phyloP scores from a whole-genome alignment of 2,797 vertebrate species.

The Gambelia wislizenii region DNA sequence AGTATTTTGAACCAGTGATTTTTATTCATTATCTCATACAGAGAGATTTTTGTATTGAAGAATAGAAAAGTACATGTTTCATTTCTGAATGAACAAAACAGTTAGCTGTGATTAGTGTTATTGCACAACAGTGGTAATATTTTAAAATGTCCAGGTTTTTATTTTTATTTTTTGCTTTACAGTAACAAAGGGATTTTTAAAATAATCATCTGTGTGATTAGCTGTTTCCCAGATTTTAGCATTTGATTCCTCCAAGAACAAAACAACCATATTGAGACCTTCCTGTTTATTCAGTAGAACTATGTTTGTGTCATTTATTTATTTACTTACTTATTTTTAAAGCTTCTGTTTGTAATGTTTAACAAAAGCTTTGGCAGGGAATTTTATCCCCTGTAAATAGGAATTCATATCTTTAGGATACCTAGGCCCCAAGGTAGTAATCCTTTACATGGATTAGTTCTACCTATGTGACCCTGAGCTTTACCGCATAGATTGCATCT shows the following conservation, averaged over 20 bases:
- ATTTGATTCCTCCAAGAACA: background rate
- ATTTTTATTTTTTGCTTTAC: background rate
- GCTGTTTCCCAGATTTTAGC: slow-evolving; percentile 20
- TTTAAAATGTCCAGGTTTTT: slow-evolving; percentile 38
- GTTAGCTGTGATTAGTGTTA: slow-evolving; percentile 10
- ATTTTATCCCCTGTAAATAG: background rate
- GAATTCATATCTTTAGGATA: background rate
- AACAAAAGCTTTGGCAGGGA: background rate
- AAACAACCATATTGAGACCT: background rate
- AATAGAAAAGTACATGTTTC: background rate
- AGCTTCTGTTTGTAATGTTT: slow-evolving; percentile 1
- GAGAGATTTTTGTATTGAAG: background rate
- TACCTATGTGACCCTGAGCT: background rate
- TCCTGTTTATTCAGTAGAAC: background rate
- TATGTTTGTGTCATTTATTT: background rate
- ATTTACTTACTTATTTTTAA: no score
- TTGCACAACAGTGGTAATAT: slow-evolving; percentile 11
- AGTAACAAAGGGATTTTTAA: slow-evolving; percentile 16
- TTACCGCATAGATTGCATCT: background rate
- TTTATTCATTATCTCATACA: slow-evolving; percentile 34
- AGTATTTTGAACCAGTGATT: slow-evolving; percentile 41
- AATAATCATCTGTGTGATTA: background rate
- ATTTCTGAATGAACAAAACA: fast-evolving
- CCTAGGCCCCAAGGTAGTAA: background rate
- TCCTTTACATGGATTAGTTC: background rate